Evolutionary conservation across 1,140 invertebrate genomes (phyloP).

Genomic region (Bombus picipes): DNA sequence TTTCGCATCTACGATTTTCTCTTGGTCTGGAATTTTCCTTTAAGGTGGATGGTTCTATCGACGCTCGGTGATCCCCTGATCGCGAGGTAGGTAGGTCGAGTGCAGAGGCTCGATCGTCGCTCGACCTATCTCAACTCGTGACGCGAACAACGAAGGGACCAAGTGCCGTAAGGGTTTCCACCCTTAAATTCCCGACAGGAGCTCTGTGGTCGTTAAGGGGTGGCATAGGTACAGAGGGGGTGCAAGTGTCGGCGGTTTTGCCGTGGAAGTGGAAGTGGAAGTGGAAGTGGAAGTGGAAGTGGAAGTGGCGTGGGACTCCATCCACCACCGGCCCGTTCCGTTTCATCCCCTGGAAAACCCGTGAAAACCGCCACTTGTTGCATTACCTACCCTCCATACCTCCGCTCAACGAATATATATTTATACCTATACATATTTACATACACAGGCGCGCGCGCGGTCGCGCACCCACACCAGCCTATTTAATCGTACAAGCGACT

Average conservation of each 20-base stretch:
- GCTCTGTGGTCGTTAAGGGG: conserved; percentile 71
- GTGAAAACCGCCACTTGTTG: conserved; percentile 84
- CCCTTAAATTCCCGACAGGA: conserved; percentile 75
- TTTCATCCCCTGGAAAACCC: conserved; percentile 82
- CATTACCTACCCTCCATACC: conserved; percentile 75
- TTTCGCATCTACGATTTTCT: too few species aligned
- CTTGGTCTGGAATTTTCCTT: too few species aligned
- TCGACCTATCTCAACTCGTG: conserved; percentile 70
- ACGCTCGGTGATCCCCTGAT: conserved; percentile 51
- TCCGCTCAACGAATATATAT: conserved; percentile 72
- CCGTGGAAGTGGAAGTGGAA: conserved; percentile 59
- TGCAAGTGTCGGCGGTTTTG: conserved; percentile 64
- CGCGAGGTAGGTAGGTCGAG: conserved; percentile 64
- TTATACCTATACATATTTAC: conserved; percentile 59
- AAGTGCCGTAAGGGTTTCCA: conserved; percentile 67
- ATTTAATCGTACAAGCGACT: conserved; percentile 16
- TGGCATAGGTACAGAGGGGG: conserved; percentile 53
- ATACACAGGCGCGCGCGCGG: conserved; percentile 16
- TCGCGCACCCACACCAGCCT: conserved; percentile 1
- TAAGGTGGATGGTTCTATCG: background rate
- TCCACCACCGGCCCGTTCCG: conserved; percentile 70
- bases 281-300: conserved; percentile 69
- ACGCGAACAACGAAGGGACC: conserved; percentile 60
- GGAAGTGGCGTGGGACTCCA: conserved; percentile 76
- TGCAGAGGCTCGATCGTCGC: conserved; percentile 63